A percentile compares a stretch with the other conserved stretches of the same genome.
These are phyloP conservation scores for Mystacornis crossleyi DNA, from an alignment of 2,113 vertebrate genomes.

Conservation along the genomic window DNA sequence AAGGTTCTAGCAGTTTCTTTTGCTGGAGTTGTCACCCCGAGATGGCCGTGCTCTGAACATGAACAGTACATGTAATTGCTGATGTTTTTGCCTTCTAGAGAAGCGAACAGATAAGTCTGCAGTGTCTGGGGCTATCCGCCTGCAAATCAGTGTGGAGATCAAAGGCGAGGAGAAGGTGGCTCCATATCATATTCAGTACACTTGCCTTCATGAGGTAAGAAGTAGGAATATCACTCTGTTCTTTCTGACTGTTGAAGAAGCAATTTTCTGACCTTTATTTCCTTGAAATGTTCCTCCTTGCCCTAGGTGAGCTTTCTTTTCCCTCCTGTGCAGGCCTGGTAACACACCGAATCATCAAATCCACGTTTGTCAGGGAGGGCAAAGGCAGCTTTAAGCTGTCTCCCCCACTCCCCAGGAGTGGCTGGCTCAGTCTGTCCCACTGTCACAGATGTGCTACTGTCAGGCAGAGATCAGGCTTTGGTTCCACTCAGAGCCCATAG, in stretches of 20 bases:
- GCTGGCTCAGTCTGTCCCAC: not conserved
- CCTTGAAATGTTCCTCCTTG: not conserved
- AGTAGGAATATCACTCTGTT: not conserved
- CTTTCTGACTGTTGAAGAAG: not conserved
- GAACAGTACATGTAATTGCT: not conserved
- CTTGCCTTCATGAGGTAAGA: constrained; percentile 94
- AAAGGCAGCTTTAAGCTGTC: not conserved
- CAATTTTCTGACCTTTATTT: not conserved
- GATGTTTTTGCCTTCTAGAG: constrained; percentile 77
- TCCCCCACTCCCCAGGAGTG: rapidly evolving
- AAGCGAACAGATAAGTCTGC: constrained; percentile 98
- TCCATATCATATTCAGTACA: constrained; percentile 94
- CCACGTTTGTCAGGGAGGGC: not conserved
- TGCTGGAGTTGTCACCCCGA: not conserved
- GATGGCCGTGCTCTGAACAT: not conserved
- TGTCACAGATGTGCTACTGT: not conserved
- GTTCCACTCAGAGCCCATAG: not conserved
- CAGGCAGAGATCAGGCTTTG: not conserved
- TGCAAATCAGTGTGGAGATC: constrained; percentile 96
- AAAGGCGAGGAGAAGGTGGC: constrained; percentile 98
- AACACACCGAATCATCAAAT: not conserved
- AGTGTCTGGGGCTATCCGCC: constrained; percentile 93
- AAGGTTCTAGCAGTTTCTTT: not conserved
- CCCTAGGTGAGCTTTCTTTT: not conserved
- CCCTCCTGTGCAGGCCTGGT: not conserved